Conservation (phyloP, 1,140 invertebrate genomes). For the Carcinoscorpius rotundicauda region DNA sequence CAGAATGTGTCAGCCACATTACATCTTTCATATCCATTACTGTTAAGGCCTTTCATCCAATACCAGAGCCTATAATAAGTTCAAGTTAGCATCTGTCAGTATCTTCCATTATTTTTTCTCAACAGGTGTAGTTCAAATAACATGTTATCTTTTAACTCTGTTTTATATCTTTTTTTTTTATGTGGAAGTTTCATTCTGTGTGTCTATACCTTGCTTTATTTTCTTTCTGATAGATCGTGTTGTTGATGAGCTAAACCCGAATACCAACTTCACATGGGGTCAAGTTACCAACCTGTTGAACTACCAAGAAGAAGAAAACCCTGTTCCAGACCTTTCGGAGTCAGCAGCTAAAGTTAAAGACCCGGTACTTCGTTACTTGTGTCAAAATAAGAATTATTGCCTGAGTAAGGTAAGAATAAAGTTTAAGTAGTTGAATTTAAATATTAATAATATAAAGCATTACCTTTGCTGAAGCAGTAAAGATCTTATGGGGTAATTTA, state of each 20-base stretch:
- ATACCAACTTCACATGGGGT: constrained; percentile 85
- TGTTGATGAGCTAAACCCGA: constrained; percentile 94
- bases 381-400: constrained; percentile 49
- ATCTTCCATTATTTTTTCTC: too few relatives aligned
- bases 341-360: constrained; percentile 65
- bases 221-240: constrained; percentile 50
- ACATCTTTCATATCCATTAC: too few relatives aligned
- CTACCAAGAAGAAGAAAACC: constrained; percentile 72
- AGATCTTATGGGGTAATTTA: not conserved
- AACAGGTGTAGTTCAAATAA: too few relatives aligned
- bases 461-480: not conserved
- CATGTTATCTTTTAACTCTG: too few relatives aligned
- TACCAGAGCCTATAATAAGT: too few relatives aligned
- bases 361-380: constrained; percentile 60
- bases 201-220: too few relatives aligned
- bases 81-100: too few relatives aligned
- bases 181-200: too few relatives aligned
- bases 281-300: constrained; percentile 88
- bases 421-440: not conserved
- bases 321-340: constrained; percentile 49
- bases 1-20: too few relatives aligned
- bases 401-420: constrained; percentile 34
- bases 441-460: too few relatives aligned
- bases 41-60: too few relatives aligned
- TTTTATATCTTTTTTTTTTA: too few relatives aligned